Percentiles rank a stretch among this genome's conserved stretches.
phyloP scores from a whole-genome alignment of 2,797 vertebrate genomes.

The Karalla daura region DNA sequence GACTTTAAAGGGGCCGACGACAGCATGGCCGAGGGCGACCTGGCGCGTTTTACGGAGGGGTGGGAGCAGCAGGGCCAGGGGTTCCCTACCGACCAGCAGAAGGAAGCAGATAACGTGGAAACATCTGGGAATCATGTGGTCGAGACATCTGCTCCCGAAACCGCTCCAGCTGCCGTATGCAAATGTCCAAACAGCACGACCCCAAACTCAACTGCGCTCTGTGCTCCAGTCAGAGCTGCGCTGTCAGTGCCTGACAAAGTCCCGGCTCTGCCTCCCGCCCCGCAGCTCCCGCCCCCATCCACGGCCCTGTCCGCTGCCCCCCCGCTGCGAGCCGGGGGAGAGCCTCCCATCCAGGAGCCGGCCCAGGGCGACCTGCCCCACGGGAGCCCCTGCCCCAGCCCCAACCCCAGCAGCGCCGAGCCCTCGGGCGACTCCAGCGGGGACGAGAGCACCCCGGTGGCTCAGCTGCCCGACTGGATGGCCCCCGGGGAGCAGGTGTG shows the following conservation, averaged over 20 bases:
- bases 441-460: constrained; percentile 79
- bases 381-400: constrained; percentile 74
- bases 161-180: constrained; percentile 22
- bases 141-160: constrained; percentile 30
- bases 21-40: constrained; percentile 77
- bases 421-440: constrained; percentile 80
- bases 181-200: constrained; percentile 54
- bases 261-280: constrained; percentile 26
- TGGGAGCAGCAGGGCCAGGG: constrained; percentile 46
- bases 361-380: constrained; percentile 80
- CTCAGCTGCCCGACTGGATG: constrained; percentile 86
- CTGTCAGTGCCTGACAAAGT: constrained; percentile 22
- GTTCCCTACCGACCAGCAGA: constrained; percentile 24
- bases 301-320: constrained; percentile 30
- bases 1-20: constrained; percentile 96
- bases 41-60: constrained; percentile 76
- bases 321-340: constrained; percentile 70
- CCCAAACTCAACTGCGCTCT: constrained; percentile 28
- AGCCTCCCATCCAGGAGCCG: constrained; percentile 78
- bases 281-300: constrained; percentile 13
- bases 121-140: constrained; percentile 45
- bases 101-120: constrained; percentile 25
- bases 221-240: constrained; percentile 37
- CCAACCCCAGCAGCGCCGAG: constrained; percentile 69
- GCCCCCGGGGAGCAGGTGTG: constrained; percentile 87